A percentile compares a stretch with the other conserved stretches of the same genome.
Evolutionary conservation across 2,113 vertebrate genomes (phyloP).

Genomic region (Excalfactoria chinensis): DNA sequence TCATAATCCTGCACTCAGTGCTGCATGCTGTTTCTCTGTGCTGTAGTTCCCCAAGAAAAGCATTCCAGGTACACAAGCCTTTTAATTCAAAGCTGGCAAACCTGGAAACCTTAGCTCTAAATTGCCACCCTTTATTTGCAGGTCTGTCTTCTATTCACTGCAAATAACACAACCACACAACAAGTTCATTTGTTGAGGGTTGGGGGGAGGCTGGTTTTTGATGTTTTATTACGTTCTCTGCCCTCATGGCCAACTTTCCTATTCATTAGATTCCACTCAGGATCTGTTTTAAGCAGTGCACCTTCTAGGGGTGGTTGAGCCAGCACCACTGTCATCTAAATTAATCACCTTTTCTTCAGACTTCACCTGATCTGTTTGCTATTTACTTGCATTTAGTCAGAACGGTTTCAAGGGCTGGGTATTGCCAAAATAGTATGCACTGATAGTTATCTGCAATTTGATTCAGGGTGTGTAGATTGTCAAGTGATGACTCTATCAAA

Average conservation of each 20-base stretch:
- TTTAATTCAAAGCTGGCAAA: background rate
- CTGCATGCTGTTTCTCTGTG: background rate
- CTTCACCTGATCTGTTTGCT: background rate
- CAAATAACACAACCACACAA: background rate
- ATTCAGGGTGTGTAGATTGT: background rate
- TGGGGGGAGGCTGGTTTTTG: too few relatives aligned
- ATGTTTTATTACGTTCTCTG: too few relatives aligned
- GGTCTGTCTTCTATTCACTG: background rate
- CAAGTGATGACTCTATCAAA: background rate
- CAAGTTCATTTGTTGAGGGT: background rate
- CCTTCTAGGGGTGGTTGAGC: background rate
- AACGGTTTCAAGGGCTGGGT: background rate
- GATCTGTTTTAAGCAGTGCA: background rate
- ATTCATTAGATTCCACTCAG: background rate
- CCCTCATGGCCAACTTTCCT: background rate
- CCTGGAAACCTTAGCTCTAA: background rate
- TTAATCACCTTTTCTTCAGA: background rate
- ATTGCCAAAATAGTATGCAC: background rate
- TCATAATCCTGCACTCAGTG: background rate
- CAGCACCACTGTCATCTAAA: background rate
- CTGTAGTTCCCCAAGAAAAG: background rate
- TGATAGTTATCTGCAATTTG: background rate
- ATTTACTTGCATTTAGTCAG: background rate
- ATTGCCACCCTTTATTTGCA: background rate
- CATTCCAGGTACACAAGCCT: accelerated